phyloP scores from a whole-genome alignment of 2,797 vertebrate species.

The Fundulus diaphanus region DNA sequence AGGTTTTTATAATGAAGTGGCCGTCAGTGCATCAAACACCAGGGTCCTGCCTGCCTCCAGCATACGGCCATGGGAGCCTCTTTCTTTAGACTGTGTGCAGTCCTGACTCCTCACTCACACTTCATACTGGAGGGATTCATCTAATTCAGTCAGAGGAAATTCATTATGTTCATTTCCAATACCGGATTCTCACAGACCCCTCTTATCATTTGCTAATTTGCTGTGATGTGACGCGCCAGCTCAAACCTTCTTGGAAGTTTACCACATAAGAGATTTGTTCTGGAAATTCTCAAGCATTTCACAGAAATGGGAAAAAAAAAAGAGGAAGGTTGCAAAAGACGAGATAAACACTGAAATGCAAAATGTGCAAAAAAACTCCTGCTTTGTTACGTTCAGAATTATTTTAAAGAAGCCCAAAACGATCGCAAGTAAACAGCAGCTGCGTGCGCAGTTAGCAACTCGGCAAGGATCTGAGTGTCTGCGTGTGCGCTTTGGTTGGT shows the following conservation, averaged over 20 bases:
- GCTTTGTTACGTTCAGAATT: slow-evolving; percentile 7
- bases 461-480: slow-evolving; percentile 44
- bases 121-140: slow-evolving; percentile 47
- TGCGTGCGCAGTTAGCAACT: slow-evolving; percentile 26
- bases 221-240: slow-evolving; percentile 1
- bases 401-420: neutral
- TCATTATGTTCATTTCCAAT: slow-evolving; percentile 7
- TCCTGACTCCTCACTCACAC: slow-evolving; percentile 64
- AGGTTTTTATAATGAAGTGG: slow-evolving; percentile 85
- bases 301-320: no score
- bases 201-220: slow-evolving; percentile 13
- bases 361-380: slow-evolving; percentile 7
- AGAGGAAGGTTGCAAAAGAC: slow-evolving; percentile 19
- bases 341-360: slow-evolving; percentile 10
- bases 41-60: slow-evolving; percentile 59
- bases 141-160: slow-evolving; percentile 24
- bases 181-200: neutral
- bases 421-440: slow-evolving; percentile 34
- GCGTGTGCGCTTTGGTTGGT: slow-evolving; percentile 50
- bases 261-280: neutral
- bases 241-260: neutral
- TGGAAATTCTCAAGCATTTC: slow-evolving; percentile 17
- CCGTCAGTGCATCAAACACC: slow-evolving; percentile 85
- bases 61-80: slow-evolving; percentile 54
- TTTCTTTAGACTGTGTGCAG: slow-evolving; percentile 38